Conservation (phyloP, 2,797 vertebrate species). For the Rhinella marina region DNA sequence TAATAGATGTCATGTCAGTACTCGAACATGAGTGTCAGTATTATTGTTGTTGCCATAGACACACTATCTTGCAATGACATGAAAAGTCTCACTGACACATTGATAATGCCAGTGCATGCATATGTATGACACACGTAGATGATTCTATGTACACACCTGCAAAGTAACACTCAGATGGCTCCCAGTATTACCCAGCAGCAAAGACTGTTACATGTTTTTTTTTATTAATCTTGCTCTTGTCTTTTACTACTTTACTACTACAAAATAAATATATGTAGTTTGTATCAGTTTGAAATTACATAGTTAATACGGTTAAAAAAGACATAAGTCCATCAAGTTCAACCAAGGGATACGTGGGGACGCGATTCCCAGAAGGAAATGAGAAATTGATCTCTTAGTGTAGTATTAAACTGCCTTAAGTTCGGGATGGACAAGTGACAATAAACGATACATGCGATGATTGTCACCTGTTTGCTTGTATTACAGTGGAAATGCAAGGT, state of each 20-base stretch:
- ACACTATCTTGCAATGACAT: slow-evolving; percentile 40
- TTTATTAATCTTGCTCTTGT: background rate
- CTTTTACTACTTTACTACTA: background rate
- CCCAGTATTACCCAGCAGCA: background rate
- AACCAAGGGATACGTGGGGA: too few relatives aligned
- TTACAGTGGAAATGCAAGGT: too few relatives aligned
- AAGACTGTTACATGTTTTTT: background rate
- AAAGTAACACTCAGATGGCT: background rate
- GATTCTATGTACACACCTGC: slow-evolving; percentile 37
- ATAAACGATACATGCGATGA: too few relatives aligned
- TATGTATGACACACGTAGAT: slow-evolving; percentile 28
- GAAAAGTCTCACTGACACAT: slow-evolving; percentile 23
- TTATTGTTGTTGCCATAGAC: slow-evolving; percentile 42
- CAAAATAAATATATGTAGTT: background rate
- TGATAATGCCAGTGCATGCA: slow-evolving; percentile 13
- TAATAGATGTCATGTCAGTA: slow-evolving; percentile 4
- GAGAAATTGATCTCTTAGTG: too few relatives aligned
- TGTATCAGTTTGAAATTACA: background rate
- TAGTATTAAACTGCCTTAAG: too few relatives aligned
- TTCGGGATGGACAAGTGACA: too few relatives aligned
- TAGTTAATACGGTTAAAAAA: too few relatives aligned
- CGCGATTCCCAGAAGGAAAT: too few relatives aligned
- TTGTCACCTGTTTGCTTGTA: too few relatives aligned
- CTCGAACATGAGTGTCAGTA: slow-evolving; percentile 6
- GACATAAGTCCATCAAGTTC: too few relatives aligned